Conservation (phyloP, 2,797 vertebrate genomes). For the Rhynchonycteris naso region DNA sequence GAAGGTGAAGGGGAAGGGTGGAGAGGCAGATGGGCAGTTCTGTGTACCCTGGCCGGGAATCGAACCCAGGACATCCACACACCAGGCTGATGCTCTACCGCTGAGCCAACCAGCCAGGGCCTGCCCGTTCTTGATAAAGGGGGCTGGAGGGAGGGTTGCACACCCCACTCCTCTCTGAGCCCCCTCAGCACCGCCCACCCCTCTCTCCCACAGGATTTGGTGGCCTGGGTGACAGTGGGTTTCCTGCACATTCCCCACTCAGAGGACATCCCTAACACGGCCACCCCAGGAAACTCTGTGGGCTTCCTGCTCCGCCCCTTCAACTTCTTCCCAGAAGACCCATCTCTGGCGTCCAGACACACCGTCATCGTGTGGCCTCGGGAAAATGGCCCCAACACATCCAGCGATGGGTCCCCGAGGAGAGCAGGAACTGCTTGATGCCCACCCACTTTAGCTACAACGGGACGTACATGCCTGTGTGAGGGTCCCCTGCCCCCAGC, state of each 20-base stretch:
- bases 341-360: slow-evolving; percentile 90
- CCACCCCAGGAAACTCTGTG: slow-evolving; percentile 93
- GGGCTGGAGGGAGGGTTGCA: neutral
- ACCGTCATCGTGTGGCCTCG: slow-evolving; percentile 89
- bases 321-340: slow-evolving; percentile 96
- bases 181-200: neutral
- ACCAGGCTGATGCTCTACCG: too few species aligned
- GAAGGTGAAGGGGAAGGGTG: too few species aligned
- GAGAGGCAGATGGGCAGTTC: too few species aligned
- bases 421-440: slow-evolving; percentile 86
- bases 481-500: neutral
- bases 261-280: slow-evolving; percentile 96
- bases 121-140: neutral
- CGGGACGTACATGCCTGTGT: slow-evolving; percentile 87
- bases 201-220: slow-evolving; percentile 90
- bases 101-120: too few species aligned
- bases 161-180: too few species aligned
- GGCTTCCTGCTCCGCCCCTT: slow-evolving; percentile 97
- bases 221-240: slow-evolving; percentile 97
- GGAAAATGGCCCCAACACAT: slow-evolving; percentile 72
- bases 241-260: slow-evolving; percentile 97
- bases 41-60: too few species aligned
- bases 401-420: slow-evolving; percentile 90
- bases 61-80: too few species aligned
- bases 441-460: slow-evolving; percentile 90